Percentiles rank a stretch among this genome's conserved stretches.
Conservation (phyloP, 2,888 invertebrate genomes). For the Cistogaster globosa region DNA sequence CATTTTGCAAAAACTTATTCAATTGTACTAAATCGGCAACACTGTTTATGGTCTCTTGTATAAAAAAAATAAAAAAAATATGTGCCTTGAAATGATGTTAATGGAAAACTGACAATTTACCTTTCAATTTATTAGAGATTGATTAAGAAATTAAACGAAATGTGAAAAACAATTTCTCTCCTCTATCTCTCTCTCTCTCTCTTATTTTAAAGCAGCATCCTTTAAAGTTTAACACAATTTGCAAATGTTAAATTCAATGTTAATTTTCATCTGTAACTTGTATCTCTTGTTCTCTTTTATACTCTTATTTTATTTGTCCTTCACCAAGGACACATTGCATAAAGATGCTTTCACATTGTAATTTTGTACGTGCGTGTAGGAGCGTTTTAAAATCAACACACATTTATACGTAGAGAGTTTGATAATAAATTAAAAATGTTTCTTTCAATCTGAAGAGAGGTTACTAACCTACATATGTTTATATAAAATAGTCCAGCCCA, state of each 20-base stretch:
- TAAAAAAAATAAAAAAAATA: neutral
- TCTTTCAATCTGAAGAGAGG: too few relatives aligned
- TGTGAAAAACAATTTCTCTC: neutral
- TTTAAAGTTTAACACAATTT: constrained; percentile 1
- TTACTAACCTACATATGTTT: too few relatives aligned
- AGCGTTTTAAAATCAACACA: constrained; percentile 5
- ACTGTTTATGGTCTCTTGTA: neutral
- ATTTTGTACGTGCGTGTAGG: neutral
- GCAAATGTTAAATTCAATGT: neutral
- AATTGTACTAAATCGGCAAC: too few relatives aligned
- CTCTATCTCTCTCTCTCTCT: constrained; percentile 3
- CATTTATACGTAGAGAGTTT: constrained; percentile 10
- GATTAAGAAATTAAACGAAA: neutral
- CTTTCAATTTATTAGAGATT: neutral
- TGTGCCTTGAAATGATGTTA: neutral
- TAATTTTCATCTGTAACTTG: neutral
- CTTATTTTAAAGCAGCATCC: constrained; percentile 44
- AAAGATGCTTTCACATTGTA: constrained; percentile 11
- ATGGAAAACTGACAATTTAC: too few relatives aligned
- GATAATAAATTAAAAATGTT: neutral
- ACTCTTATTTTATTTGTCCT: constrained; percentile 59
- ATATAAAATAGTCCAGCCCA: too few relatives aligned
- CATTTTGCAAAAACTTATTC: too few relatives aligned
- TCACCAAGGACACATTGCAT: constrained; percentile 65
- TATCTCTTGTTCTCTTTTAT: constrained; percentile 9